Conservation (phyloP, 64 coral and sea anemone genomes). For the Hydrozoanthus tunicans region DNA sequence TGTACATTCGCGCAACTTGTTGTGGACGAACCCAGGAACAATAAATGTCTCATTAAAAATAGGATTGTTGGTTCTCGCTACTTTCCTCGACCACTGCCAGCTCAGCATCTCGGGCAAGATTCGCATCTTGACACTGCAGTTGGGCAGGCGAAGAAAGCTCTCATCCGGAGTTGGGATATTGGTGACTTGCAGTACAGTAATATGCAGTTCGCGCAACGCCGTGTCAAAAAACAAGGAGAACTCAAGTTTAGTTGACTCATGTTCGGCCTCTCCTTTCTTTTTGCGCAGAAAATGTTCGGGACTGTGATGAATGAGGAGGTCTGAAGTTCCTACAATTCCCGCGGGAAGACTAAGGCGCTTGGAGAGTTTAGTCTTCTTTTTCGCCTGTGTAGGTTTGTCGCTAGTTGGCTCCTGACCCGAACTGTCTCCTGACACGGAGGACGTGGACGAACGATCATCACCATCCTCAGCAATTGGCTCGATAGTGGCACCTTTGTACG, state of each 20-base stretch:
- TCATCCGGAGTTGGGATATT: conserved; percentile 85
- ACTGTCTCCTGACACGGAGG: conserved; percentile 5
- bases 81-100: conserved; percentile 91
- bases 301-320: conserved; percentile 69
- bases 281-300: conserved; percentile 64
- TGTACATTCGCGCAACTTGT: conserved; percentile 88
- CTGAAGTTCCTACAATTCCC: conserved; percentile 27
- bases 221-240: conserved; percentile 87
- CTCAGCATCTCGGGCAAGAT: conserved; percentile 89
- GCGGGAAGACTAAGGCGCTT: conserved; percentile 75
- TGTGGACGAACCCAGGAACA: conserved; percentile 88
- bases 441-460: neutral
- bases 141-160: conserved; percentile 86
- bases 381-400: conserved; percentile 5
- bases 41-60: conserved; percentile 95
- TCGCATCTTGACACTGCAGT: conserved; percentile 93
- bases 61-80: conserved; percentile 74
- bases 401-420: neutral
- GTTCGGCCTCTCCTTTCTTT: conserved; percentile 26
- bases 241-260: conserved; percentile 56
- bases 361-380: conserved; percentile 37
- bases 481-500: conserved; percentile 24
- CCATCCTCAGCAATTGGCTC: conserved; percentile 29
- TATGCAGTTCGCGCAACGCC: conserved; percentile 78
- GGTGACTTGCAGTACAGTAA: conserved; percentile 79